phyloP scores from a whole-genome alignment of 1,140 invertebrate genomes.

The Magallana gigas region DNA sequence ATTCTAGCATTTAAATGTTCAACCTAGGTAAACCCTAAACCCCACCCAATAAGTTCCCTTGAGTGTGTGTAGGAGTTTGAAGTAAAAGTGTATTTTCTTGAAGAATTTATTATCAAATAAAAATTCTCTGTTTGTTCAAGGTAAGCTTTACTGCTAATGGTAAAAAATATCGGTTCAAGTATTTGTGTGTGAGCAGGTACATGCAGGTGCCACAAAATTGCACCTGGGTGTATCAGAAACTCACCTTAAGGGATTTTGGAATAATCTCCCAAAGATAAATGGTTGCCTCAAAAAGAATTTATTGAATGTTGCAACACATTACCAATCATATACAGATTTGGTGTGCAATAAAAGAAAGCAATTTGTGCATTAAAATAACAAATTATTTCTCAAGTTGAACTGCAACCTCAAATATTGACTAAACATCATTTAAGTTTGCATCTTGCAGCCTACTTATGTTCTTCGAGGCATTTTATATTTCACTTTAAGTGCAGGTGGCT shows the following conservation, averaged over 20 bases:
- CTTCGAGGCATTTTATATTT: neutral
- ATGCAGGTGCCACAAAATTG: neutral
- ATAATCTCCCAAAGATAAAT: constrained; percentile 3
- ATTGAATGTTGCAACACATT: neutral
- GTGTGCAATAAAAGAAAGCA: neutral
- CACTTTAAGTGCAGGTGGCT: neutral
- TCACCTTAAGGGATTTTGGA: neutral
- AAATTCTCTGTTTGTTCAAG: neutral
- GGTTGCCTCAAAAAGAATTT: constrained; percentile 1
- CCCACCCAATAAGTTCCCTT: no score
- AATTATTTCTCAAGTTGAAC: constrained; percentile 2
- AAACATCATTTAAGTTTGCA: neutral
- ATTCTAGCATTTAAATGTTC: no score
- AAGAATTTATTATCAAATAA: neutral
- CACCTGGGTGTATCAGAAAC: neutral
- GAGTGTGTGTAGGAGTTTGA: no score
- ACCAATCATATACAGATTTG: neutral
- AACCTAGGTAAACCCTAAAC: no score
- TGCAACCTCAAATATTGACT: neutral
- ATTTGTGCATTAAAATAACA: constrained; percentile 3
- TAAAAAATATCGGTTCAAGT: neutral
- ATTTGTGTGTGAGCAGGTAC: constrained; percentile 9
- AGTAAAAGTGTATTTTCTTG: neutral
- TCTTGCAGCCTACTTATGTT: neutral
- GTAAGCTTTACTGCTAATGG: neutral